Base-by-base conservation (phyloP, 2,797 vertebrate species). In the Enteromius thamalakanensis region DNA sequence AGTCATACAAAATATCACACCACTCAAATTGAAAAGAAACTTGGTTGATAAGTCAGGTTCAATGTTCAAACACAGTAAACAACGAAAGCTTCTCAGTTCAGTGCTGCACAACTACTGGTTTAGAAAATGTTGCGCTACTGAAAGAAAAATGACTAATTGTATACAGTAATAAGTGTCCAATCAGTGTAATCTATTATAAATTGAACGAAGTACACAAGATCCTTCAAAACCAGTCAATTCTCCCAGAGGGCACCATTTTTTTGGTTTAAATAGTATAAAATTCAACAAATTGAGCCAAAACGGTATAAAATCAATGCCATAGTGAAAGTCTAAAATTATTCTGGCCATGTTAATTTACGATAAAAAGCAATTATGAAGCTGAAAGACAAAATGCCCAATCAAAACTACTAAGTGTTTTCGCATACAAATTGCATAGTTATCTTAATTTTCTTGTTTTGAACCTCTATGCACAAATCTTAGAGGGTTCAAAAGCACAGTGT, bases 231-330 rank as follows among this genome's bases (percentile, higher is more conserved):
- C 45, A 11, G 23, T 55, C n/a, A 49, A 26, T 67, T 29, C 14
- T 58, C 70, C 58, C 26, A 76, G 45, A 55, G 32, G 45, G 40
- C 1, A 29, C 1, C 3, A 21, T 34, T 42, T 65, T 65, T 81
- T 49, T n/a, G n/a, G n/a, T 67, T 82, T 68, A 82, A 82, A 82
- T 82, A 82, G 23, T 42, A 53, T 9, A 53, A n/a, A 76, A 67
- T 40, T 19, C 29, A 75, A 64, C 17, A 65, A 26, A 65, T 29
- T 32, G 12, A 37, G 11, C 2, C 19, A 4, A n/a, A 65, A 37
- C 32, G 21, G 58, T 42, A 74, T 53, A 42, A 42, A 29, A 68
- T 42, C 11, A 76, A 67, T 53, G 69, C 45, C 47, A 10, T 12
- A 47, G 19, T 51, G 26, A 49, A 72, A 47, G 11, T 60, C 40